These are phyloP conservation scores for Clarias platycephalus DNA, from an alignment of 2,797 vertebrate species.

Conservation along the genomic window DNA sequence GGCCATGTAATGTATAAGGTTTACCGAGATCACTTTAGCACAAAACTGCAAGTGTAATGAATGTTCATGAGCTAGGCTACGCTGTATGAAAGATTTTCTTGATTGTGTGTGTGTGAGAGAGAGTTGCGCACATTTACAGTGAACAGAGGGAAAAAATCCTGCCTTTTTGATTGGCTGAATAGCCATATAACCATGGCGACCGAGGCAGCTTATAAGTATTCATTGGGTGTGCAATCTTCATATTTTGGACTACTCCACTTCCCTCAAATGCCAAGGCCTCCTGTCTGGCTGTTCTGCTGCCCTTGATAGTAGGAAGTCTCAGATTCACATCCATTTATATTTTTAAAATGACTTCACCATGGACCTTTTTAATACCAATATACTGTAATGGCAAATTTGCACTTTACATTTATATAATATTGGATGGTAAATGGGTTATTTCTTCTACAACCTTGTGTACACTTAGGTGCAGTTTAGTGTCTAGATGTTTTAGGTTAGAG, in stretches of 20 bases:
- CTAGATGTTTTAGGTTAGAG: neutral
- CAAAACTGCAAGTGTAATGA: slow-evolving; percentile 39
- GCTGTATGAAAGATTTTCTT: slow-evolving; percentile 45
- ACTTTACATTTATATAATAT: neutral
- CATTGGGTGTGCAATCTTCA: slow-evolving; percentile 70
- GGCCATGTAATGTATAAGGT: slow-evolving; percentile 12
- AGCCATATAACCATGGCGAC: slow-evolving; percentile 71
- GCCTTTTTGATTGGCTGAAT: slow-evolving; percentile 71
- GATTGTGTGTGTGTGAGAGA: slow-evolving; percentile 43
- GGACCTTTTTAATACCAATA: neutral
- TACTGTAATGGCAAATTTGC: neutral
- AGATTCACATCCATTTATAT: slow-evolving; percentile 26
- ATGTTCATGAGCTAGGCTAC: slow-evolving; percentile 42
- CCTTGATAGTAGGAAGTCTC: slow-evolving; percentile 47
- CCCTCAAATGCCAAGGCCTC: slow-evolving; percentile 45
- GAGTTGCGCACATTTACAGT: slow-evolving; percentile 55
- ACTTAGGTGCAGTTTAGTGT: neutral
- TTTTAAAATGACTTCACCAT: slow-evolving; percentile 13
- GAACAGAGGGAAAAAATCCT: slow-evolving; percentile 61
- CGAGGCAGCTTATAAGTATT: slow-evolving; percentile 69
- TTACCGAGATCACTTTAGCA: slow-evolving; percentile 7
- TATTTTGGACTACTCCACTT: slow-evolving; percentile 64
- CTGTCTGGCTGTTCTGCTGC: slow-evolving; percentile 32
- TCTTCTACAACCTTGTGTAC: neutral
- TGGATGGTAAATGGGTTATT: slow-evolving; percentile 24